phyloP scores from a whole-genome alignment of 2,113 vertebrate genomes.

The Clarias gariepinus region DNA sequence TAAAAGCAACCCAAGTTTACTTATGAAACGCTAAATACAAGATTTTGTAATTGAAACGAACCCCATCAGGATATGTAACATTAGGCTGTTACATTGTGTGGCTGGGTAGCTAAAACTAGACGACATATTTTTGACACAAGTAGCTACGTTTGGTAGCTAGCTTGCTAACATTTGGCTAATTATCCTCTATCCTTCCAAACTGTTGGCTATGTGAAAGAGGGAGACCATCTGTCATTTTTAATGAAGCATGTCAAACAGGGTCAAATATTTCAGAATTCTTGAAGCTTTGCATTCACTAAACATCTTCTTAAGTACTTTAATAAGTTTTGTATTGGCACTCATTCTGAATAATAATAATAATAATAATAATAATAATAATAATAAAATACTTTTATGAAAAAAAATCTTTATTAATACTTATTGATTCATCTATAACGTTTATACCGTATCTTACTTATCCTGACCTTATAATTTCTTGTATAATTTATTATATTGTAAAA shows the following conservation, averaged over 20 bases:
- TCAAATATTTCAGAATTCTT: no score
- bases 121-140: background rate
- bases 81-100: no score
- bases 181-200: background rate
- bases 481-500: no score
- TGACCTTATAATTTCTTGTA: no score
- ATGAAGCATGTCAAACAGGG: background rate
- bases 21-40: background rate
- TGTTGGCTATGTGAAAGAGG: background rate
- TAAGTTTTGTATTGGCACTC: no score
- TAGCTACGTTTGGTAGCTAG: background rate
- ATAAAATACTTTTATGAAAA: no score
- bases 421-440: no score
- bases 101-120: background rate
- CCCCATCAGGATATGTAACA: background rate
- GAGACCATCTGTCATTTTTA: no score
- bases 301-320: background rate
- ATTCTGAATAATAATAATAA: no score
- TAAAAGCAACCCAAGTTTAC: background rate
- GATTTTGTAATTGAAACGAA: background rate
- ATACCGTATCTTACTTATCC: no score
- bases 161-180: background rate
- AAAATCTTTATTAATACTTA: no score
- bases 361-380: no score
- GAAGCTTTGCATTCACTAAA: background rate